These are phyloP conservation scores for Lasioglossum morio DNA, from an alignment of 2,888 invertebrate species.

Conservation along the genomic window DNA sequence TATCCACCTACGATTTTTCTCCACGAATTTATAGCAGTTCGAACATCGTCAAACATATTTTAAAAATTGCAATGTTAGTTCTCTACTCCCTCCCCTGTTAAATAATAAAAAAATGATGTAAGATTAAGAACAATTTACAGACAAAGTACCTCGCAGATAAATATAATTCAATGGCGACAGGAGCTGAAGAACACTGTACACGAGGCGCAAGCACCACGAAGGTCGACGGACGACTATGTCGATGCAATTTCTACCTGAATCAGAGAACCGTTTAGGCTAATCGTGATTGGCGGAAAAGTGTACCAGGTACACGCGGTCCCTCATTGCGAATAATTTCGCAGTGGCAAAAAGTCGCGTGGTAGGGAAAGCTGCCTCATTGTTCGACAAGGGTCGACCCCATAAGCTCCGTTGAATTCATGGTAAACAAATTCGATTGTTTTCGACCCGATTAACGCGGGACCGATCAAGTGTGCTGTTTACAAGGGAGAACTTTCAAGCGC, in stretches of 20 bases:
- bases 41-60: too few species aligned
- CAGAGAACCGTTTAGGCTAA: background rate
- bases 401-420: background rate
- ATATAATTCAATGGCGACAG: background rate
- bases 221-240: background rate
- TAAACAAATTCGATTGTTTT: constrained; percentile 1
- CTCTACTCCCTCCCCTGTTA: background rate
- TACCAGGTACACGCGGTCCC: background rate
- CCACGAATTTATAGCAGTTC: too few species aligned
- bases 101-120: too few species aligned
- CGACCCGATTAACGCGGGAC: background rate
- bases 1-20: too few species aligned
- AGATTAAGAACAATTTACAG: background rate
- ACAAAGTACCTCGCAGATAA: background rate
- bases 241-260: background rate
- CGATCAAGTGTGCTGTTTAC: background rate
- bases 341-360: background rate
- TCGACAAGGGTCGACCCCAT: background rate
- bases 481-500: background rate
- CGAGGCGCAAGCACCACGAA: background rate
- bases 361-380: background rate
- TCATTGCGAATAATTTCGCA: background rate
- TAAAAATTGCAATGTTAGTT: background rate
- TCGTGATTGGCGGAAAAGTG: background rate
- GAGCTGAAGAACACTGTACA: background rate